Evolutionary conservation across 2,113 vertebrate species (phyloP).

Genomic region (Clarias macrocephalus): DNA sequence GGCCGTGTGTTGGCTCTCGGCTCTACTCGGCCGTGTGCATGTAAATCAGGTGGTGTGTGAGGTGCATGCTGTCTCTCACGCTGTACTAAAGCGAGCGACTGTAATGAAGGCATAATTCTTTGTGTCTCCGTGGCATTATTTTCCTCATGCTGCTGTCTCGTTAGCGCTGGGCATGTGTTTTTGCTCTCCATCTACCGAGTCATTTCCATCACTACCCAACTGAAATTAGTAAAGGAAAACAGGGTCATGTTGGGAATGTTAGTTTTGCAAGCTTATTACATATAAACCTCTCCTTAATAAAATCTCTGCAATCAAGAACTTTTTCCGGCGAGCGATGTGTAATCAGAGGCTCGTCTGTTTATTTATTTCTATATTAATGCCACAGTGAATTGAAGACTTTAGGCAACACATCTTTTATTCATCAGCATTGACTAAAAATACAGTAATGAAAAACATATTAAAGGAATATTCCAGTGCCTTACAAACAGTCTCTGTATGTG

Average conservation of each 20-base stretch:
- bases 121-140: conserved; percentile 46
- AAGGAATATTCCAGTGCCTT: neutral
- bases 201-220: conserved; percentile 31
- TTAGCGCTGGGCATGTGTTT: conserved; percentile 62
- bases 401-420: conserved; percentile 18
- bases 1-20: neutral
- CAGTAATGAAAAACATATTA: neutral
- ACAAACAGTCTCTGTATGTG: neutral
- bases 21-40: conserved; percentile 9
- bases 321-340: neutral
- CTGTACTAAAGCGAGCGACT: conserved; percentile 27
- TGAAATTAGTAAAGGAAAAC: neutral
- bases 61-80: neutral
- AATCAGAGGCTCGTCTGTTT: conserved; percentile 13
- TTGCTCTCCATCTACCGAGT: conserved; percentile 49
- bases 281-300: neutral
- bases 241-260: neutral
- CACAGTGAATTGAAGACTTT: neutral
- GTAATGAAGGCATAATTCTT: conserved; percentile 59
- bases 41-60: conserved; percentile 29
- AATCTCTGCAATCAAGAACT: conserved; percentile 14
- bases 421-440: neutral
- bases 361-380: neutral
- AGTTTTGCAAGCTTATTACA: conserved; percentile 11
- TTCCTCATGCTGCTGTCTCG: conserved; percentile 58